A percentile compares a stretch with the other conserved stretches of the same genome.
Conservation (phyloP, 2,888 invertebrate genomes). For the Homarus gammarus region DNA sequence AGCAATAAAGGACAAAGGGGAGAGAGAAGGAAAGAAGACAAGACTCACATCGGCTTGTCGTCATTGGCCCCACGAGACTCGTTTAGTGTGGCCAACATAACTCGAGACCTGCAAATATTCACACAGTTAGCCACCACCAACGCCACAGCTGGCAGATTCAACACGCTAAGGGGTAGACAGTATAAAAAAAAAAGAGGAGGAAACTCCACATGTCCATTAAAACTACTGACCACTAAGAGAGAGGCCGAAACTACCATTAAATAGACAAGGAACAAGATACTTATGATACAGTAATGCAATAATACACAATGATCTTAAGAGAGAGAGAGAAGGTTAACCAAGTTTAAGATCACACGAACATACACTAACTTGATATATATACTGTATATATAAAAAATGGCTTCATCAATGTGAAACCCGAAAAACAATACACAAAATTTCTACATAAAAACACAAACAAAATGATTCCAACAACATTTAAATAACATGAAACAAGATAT, state of each 20-base stretch:
- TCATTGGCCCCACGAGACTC: conserved; percentile 74
- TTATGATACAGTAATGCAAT: too few species aligned
- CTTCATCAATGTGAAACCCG: background rate
- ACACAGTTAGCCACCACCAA: conserved; percentile 66
- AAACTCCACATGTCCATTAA: background rate
- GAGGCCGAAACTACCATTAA: background rate
- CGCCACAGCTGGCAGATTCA: conserved; percentile 31
- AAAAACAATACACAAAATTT: background rate
- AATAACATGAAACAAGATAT: background rate
- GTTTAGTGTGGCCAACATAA: conserved; percentile 76
- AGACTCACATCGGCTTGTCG: conserved; percentile 75
- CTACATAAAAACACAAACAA: too few species aligned
- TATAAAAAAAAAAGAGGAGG: background rate
- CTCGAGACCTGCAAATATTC: conserved; percentile 74
- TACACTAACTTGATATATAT: background rate
- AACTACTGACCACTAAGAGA: background rate
- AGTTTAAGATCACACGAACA: background rate
- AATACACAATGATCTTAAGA: too few species aligned
- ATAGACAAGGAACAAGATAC: background rate
- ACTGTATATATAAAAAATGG: background rate
- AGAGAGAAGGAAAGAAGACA: conserved; percentile 17
- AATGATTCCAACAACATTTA: background rate
- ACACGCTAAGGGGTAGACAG: background rate
- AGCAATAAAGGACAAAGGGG: conserved; percentile 4
- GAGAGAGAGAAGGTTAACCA: background rate